Percentiles rank a stretch among this genome's conserved stretches.
Evolutionary conservation across 2,888 invertebrate genomes (phyloP).

Genomic region (Drosophila prolongata): DNA sequence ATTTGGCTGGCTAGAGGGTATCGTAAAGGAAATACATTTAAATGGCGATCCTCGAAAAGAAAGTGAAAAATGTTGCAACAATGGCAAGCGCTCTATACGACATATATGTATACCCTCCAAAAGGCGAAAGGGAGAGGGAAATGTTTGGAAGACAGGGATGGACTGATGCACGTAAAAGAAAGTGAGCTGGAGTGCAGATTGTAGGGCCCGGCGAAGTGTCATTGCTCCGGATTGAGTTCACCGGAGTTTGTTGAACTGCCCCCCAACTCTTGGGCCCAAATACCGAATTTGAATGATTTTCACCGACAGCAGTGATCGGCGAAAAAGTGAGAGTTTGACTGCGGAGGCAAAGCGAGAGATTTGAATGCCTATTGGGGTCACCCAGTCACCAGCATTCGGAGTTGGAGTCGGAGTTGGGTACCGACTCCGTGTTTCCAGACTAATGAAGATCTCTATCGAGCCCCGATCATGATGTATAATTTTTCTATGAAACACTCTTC

Average conservation of each 20-base stretch:
- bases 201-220: conserved; percentile 57
- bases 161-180: conserved; percentile 47
- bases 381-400: conserved; percentile 27
- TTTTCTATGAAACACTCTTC: conserved; percentile 58
- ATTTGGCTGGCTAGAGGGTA: neutral
- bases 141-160: conserved; percentile 5
- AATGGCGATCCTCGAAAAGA: conserved; percentile 56
- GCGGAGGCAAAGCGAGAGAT: conserved; percentile 21
- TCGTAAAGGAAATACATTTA: conserved; percentile 20
- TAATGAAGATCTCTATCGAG: conserved; percentile 59
- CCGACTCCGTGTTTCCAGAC: conserved; percentile 21
- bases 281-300: conserved; percentile 31
- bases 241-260: conserved; percentile 70
- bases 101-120: neutral
- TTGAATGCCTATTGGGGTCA: conserved; percentile 47
- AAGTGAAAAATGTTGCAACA: conserved; percentile 67
- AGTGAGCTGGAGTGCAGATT: conserved; percentile 52
- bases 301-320: conserved; percentile 29
- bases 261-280: neutral
- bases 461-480: conserved; percentile 31
- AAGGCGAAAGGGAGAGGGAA: conserved; percentile 20
- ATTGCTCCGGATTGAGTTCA: conserved; percentile 75
- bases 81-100: conserved; percentile 33
- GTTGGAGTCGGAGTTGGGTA: conserved; percentile 10
- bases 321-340: conserved; percentile 41